Conservation (phyloP, 2,797 vertebrate genomes). For the Distichodus sexfasciatus region DNA sequence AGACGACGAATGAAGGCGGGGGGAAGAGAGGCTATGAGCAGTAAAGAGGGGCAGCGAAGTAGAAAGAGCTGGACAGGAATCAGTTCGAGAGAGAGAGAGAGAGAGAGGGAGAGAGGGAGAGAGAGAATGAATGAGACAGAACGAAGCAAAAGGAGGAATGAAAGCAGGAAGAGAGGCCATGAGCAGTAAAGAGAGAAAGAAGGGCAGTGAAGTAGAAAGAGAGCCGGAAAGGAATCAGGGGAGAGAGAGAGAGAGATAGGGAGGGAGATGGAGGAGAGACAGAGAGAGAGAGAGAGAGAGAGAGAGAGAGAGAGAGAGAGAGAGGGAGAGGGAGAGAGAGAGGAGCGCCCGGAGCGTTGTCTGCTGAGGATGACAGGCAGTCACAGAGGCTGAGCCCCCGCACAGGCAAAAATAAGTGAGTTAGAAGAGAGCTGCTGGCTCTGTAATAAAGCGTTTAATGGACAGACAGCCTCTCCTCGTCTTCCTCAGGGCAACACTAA, state of each 20-base stretch:
- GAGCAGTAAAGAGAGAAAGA: slow-evolving; percentile 27
- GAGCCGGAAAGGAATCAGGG: background rate
- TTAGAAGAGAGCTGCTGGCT: slow-evolving; percentile 96
- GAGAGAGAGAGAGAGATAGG: slow-evolving; percentile 28
- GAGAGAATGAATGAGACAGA: background rate
- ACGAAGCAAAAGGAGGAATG: slow-evolving; percentile 6
- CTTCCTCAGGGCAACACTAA: slow-evolving; percentile 97
- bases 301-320: slow-evolving; percentile 25
- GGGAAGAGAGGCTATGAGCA: too few relatives aligned
- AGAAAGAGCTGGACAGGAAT: background rate
- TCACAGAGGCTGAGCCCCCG: slow-evolving; percentile 81
- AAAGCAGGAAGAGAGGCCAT: slow-evolving; percentile 8
- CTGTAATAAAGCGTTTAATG: slow-evolving; percentile 99
- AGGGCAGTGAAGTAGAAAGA: background rate
- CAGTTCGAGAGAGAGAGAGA: background rate
- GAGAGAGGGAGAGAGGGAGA: background rate
- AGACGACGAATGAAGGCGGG: too few relatives aligned
- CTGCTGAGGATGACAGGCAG: slow-evolving; percentile 87
- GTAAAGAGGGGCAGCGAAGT: too few relatives aligned
- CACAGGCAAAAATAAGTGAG: slow-evolving; percentile 91
- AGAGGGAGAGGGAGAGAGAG: slow-evolving; percentile 51
- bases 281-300: slow-evolving; percentile 51
- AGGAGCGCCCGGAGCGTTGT: slow-evolving; percentile 79
- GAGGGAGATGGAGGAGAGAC: slow-evolving; percentile 40
- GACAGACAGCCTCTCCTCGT: slow-evolving; percentile 94